Evolutionary conservation across 2,888 invertebrate genomes (phyloP), one percentile per base, ranked within the genome.

Genomic region (Apoderus coryli): DNA sequence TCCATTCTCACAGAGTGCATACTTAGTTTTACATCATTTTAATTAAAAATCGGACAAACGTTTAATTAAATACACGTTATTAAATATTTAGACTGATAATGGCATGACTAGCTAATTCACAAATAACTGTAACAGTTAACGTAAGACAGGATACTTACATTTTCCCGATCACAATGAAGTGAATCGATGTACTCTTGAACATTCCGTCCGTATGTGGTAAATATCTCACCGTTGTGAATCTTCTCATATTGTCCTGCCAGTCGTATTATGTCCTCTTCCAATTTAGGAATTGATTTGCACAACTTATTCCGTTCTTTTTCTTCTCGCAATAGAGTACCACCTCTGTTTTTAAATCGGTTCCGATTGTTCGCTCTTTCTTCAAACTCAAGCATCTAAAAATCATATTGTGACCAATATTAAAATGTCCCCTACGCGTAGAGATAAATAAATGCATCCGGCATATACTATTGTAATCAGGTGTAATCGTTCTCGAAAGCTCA

Each of bases 261-360:
- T 0, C 63, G 59, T 2, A 59, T 58, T 1, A 84, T 59, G 46
- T 74, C 68, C 1, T 64, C 65, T 53, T 82, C 81, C 22, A 82
- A 69, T 57, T 76, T 74, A 0, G 84, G 82, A 28, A 85, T 55
- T 58, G 76, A 63, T 38, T 60, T 76, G 16, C 69, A 65, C 6
- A 86, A 67, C 5, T 68, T 63, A 52, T 84, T 89, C n/a, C 89
- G 61, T 46, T 85, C 82, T 44, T 77, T 84, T 54, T 92, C 90
- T 51, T 90, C 90, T 29, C 72, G 69, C 2, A 92, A 58, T 4
- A 92, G 59, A 41, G 82, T 78, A 0, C 90, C 88, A 0, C 90
- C 89, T 19, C 92, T 68, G 56, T 90, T 89, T 44, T 84, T 76
- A 50, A 76, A 85, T 1, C 90, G 68, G 40, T 77, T 76, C 0